phyloP scores from a whole-genome alignment of 2,113 vertebrate genomes.

The human region GRCh38 chr7:26959501-26960000 shows the following conservation, averaged over 20 bases:
- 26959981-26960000: not conserved
- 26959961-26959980: not conserved
- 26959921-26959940: not conserved
- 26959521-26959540: not conserved
- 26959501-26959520: not conserved
- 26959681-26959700: not conserved
- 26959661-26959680: too few relatives aligned
- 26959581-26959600: not conserved
- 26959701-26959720: not conserved
- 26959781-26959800: not conserved
- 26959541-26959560: not conserved
- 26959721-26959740: not conserved
- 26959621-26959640: not conserved
- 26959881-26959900: not conserved
- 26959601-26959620: not conserved
- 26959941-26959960: not conserved
- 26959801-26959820: not conserved
- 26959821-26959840: not conserved
- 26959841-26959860: not conserved
- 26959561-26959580: not conserved
- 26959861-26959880: not conserved
- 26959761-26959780: not conserved
- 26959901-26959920: not conserved
- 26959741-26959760: not conserved
- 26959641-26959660: not conserved